Evolutionary conservation across 2,113 vertebrate species (phyloP).

Genomic region (Leuciscus idus): DNA sequence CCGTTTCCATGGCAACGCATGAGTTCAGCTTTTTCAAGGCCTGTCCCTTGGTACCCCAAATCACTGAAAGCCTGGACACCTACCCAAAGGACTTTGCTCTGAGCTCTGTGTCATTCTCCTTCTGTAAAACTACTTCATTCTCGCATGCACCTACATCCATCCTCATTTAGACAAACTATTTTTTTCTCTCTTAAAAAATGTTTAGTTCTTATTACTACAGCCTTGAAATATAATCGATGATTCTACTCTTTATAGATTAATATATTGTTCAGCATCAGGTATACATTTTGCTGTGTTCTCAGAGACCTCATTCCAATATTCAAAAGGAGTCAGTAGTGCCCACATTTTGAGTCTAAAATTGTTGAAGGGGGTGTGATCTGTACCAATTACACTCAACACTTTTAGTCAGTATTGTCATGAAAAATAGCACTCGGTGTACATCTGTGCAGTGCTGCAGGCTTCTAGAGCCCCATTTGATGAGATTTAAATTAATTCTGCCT

Average conservation of each 20-base stretch:
- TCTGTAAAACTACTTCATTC: not conserved
- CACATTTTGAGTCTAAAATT: not conserved
- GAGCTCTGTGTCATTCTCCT: not conserved
- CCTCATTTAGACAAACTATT: not conserved
- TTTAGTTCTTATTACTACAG: not conserved
- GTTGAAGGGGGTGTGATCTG: not conserved
- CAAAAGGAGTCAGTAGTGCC: not conserved
- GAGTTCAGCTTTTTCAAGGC: conserved; percentile 47
- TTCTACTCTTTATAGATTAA: not conserved
- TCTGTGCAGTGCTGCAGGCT: conserved; percentile 40
- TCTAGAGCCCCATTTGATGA: conserved; percentile 72
- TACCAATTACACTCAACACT: not conserved
- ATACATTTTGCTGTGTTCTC: not conserved
- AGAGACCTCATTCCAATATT: not conserved
- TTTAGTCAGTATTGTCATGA: conserved; percentile 5
- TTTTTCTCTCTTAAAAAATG: not conserved
- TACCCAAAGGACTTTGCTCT: not conserved
- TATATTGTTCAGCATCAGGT: not conserved
- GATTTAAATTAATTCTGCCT: conserved; percentile 81
- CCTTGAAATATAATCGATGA: not conserved
- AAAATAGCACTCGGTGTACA: conserved; percentile 32
- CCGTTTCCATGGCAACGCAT: conserved; percentile 61
- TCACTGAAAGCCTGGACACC: conserved; percentile 22
- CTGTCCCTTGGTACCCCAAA: conserved; percentile 50
- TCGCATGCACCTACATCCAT: not conserved